Conservation (phyloP, 2,113 vertebrate species). For the Atlantisia rogersi region DNA sequence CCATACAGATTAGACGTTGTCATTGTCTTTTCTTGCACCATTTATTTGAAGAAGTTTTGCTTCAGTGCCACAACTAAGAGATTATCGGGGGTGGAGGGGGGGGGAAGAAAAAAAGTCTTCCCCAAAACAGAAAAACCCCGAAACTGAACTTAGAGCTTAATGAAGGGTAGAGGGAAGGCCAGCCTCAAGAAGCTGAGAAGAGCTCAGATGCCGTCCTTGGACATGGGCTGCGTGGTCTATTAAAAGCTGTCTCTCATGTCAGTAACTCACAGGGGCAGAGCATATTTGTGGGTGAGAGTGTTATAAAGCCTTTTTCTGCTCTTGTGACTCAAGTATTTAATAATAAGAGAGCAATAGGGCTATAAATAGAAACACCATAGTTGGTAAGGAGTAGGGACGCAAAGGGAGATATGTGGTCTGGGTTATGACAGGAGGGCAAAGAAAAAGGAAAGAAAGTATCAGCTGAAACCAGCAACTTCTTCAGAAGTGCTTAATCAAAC, state of each 20-base stretch:
- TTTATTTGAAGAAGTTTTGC: conserved; percentile 12
- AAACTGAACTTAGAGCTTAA: neutral
- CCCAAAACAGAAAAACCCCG: neutral
- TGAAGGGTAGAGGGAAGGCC: neutral
- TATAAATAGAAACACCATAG: conserved; percentile 60
- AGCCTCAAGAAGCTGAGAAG: neutral
- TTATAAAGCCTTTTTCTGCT: conserved; percentile 44
- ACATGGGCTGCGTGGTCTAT: neutral
- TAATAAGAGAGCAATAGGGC: conserved; percentile 13
- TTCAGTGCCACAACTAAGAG: neutral
- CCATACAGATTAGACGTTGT: neutral
- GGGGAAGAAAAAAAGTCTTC: neutral
- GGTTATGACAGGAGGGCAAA: conserved; percentile 9
- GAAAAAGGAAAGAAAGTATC: conserved; percentile 13
- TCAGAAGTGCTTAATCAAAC: conserved; percentile 25
- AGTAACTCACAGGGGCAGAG: conserved; percentile 10
- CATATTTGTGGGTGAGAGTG: conserved; percentile 48
- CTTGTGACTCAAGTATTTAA: conserved; percentile 45
- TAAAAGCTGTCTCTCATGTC: conserved; percentile 33
- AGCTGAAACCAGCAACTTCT: neutral
- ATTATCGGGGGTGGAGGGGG: neutral
- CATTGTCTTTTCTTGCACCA: neutral
- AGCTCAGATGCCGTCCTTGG: neutral
- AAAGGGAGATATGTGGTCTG: conserved; percentile 4
- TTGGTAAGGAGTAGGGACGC: conserved; percentile 47